A percentile compares a stretch with the other conserved stretches of the same genome.
phyloP scores from a whole-genome alignment of 2,888 invertebrate species.

The Pterostichus madidus region DNA sequence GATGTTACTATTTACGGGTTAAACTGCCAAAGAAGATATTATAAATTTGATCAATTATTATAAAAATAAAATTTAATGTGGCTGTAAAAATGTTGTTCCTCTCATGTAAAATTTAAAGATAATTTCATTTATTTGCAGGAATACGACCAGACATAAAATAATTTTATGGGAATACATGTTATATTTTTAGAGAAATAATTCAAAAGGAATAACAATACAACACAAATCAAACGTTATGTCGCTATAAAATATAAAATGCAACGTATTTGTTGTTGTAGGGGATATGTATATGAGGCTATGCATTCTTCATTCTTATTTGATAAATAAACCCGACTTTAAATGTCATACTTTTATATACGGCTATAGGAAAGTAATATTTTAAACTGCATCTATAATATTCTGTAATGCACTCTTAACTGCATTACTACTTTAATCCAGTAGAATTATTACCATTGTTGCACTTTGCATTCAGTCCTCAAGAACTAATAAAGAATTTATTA shows the following conservation, averaged over 20 bases:
- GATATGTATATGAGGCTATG: neutral
- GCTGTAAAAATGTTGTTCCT: constrained; percentile 18
- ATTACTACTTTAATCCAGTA: constrained; percentile 33
- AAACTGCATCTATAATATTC: constrained; percentile 11
- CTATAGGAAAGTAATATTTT: constrained; percentile 7
- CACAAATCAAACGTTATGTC: constrained; percentile 47
- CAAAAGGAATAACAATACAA: constrained; percentile 49
- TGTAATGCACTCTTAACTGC: constrained; percentile 17
- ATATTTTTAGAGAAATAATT: constrained; percentile 40
- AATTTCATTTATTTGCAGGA: constrained; percentile 40
- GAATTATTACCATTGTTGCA: neutral
- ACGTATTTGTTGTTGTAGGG: constrained; percentile 1
- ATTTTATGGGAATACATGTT: constrained; percentile 40
- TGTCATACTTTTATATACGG: constrained; percentile 21
- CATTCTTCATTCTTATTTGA: constrained; percentile 12
- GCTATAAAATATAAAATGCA: constrained; percentile 29
- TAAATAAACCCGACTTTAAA: constrained; percentile 41
- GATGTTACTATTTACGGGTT: too few species aligned
- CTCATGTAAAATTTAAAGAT: constrained; percentile 33
- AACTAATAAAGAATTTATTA: neutral
- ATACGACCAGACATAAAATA: constrained; percentile 44
- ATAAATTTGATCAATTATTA: neutral
- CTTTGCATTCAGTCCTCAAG: neutral
- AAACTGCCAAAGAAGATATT: constrained; percentile 28
- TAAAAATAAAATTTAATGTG: constrained; percentile 49